Percentiles rank a stretch among this genome's conserved stretches.
These are phyloP conservation scores for Lagopus muta DNA, from an alignment of 2,113 vertebrate genomes.

Conservation along the genomic window DNA sequence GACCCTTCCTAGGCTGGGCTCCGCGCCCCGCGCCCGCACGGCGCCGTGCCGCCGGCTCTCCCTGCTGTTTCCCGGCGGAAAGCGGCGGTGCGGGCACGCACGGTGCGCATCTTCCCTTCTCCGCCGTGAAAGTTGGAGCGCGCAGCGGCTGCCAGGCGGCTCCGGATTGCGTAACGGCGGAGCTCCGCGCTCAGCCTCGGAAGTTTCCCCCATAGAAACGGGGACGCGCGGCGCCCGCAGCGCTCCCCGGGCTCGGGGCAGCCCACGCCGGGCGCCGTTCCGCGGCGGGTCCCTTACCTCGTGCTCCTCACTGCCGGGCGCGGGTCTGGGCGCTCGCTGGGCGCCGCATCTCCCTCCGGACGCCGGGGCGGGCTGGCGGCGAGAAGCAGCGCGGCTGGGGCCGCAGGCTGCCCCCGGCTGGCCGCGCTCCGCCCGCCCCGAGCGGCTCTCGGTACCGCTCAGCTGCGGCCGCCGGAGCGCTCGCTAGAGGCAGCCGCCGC, in stretches of 20 bases:
- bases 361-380: neutral
- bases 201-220: neutral
- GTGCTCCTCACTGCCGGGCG: neutral
- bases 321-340: neutral
- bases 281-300: neutral
- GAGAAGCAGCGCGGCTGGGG: too few relatives aligned
- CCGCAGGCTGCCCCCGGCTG: too few relatives aligned
- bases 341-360: neutral
- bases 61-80: neutral
- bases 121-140: neutral
- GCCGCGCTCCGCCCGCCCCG: too few relatives aligned
- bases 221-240: too few relatives aligned
- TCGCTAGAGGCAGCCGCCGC: neutral
- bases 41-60: too few relatives aligned
- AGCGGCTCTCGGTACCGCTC: neutral
- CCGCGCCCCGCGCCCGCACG: too few relatives aligned
- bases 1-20: neutral
- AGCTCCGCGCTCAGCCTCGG: too few relatives aligned
- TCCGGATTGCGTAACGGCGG: neutral
- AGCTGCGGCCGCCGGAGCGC: neutral
- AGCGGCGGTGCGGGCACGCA: neutral
- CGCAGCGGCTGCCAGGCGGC: too few relatives aligned
- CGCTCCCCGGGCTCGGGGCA: too few relatives aligned
- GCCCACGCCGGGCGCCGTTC: too few relatives aligned
- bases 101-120: neutral